Evolutionary conservation across 37 sponge, comb jelly and placozoan genomes (phyloP), one percentile per base, ranked within the genome.

Genomic region (Eunapius fragilis): DNA sequence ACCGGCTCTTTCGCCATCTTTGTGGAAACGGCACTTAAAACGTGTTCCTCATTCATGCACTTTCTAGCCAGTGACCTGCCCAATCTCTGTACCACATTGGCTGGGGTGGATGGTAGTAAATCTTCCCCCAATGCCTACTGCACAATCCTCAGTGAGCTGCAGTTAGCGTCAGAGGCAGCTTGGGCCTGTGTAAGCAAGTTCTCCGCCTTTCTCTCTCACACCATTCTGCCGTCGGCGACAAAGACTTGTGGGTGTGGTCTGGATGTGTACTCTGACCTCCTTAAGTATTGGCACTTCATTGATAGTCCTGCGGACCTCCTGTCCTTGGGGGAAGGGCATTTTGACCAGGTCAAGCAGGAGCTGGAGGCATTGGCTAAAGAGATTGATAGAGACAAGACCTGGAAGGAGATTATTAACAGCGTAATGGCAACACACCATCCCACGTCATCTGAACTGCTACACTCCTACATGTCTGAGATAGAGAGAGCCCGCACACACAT

Each of bases 401-500:
- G 91, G 91, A 48, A 90, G 38, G 86, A 90, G 35, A 77, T 90
- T 13, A 90, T 86, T 32, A 77, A 81, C 22, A 30, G 78, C 12
- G 68, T 82, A 24, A 90, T 86, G 70, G 31, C 73, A 13, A 33
- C 34, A 0, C n/a, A 67, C 26, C 91, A 90, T 32, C 91, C 91
- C 0, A 45, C 67, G 69, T 71, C 91, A 31, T 14, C 23, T 2
- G 37, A 69, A 10, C 83, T 90, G 3, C 83, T 90, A 0, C 37
- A 69, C 2, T 32, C 86, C 0, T 90, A 86, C 87, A 81, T 90
- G 87, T 41, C 67, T 11, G 91, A 90, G 58, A 90, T 90, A 11
- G n/a, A 79, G 31, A 82, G 86, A 4, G 79, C 83, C 32, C 45
- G 76, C 25, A 45, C 68, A 25, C 87, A 86, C 82, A 76, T 90